These are phyloP conservation scores for Falco rusticolus DNA, from an alignment of 2,797 vertebrate genomes.

Conservation along the genomic window DNA sequence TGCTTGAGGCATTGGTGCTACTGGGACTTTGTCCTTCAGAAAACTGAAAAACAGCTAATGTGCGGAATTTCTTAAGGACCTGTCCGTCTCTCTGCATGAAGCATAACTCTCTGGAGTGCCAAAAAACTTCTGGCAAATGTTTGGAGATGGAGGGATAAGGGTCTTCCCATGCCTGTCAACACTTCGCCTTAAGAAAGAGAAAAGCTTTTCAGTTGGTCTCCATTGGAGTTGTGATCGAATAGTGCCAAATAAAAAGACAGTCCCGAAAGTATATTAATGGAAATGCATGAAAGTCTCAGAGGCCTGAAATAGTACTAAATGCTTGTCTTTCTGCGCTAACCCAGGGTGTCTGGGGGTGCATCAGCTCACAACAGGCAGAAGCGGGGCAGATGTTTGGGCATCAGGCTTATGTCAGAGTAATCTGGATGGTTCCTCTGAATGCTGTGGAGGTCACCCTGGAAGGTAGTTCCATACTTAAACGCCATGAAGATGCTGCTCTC, in stretches of 20 bases:
- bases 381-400: neutral
- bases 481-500: neutral
- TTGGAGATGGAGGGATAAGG: neutral
- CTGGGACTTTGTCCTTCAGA: constrained; percentile 8
- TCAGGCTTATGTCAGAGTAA: fast-evolving
- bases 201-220: neutral
- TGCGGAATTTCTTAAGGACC: neutral
- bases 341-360: neutral
- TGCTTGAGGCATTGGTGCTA: neutral
- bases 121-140: fast-evolving
- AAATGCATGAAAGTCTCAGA: neutral
- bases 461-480: neutral
- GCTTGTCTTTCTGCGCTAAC: neutral
- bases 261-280: neutral
- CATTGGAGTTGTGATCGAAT: fast-evolving
- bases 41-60: neutral
- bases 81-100: neutral
- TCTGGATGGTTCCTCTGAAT: neutral
- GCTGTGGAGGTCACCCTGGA: fast-evolving
- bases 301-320: neutral
- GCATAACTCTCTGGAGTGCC: neutral
- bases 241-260: neutral
- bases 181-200: neutral
- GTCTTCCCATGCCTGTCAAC: constrained; percentile 20
- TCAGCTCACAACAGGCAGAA: neutral